Conservation (phyloP, 2,797 vertebrate genomes). For the Characodon lateralis region DNA sequence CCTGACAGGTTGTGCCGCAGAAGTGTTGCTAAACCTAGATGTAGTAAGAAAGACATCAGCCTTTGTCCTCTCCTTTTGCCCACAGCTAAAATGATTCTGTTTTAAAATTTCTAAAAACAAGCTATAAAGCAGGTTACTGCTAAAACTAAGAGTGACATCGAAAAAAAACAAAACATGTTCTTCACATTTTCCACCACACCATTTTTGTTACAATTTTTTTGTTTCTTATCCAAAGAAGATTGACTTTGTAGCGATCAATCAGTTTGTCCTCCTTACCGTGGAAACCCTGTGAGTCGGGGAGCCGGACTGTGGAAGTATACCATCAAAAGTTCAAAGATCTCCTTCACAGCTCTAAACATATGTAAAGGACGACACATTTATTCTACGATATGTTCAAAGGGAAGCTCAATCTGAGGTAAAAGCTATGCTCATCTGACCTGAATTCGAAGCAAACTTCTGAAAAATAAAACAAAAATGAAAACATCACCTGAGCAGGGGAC, state of each 20-base stretch:
- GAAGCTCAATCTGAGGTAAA: constrained; percentile 60
- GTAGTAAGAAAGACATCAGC: not conserved
- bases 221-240: not conserved
- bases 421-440: constrained; percentile 23
- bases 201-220: not conserved
- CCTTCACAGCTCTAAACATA: constrained; percentile 19
- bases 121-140: not conserved
- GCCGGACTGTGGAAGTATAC: constrained; percentile 5
- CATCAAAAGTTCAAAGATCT: not conserved
- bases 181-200: constrained; percentile 1
- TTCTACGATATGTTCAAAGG: constrained; percentile 33
- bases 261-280: constrained; percentile 18
- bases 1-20: not conserved
- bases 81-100: not conserved
- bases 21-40: not conserved
- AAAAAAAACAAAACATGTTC: not conserved
- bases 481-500: constrained; percentile 26
- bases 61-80: not conserved
- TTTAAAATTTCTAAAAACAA: constrained; percentile 1
- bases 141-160: not conserved
- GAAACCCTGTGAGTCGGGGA: constrained; percentile 17
- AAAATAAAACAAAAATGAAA: constrained; percentile 35
- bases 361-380: constrained; percentile 26
- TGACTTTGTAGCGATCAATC: not conserved
- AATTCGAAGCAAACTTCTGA: constrained; percentile 27